Evolutionary conservation across 2,888 invertebrate species (phyloP), one percentile per base, ranked within the genome.

Genomic region (Lapara coniferarum): DNA sequence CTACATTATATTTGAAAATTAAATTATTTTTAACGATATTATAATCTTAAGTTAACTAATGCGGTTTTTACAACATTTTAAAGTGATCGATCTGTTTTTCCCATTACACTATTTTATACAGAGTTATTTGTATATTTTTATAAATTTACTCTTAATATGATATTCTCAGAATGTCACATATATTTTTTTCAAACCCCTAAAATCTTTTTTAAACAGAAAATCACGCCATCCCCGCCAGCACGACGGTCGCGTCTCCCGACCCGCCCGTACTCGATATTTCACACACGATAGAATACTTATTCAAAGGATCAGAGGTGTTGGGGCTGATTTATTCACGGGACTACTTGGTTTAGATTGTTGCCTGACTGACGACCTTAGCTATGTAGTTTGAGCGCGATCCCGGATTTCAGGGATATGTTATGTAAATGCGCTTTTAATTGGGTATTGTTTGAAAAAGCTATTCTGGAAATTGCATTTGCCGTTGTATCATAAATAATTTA

Each of bases 261-360:
- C 59, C 44, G 49, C 30, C 49, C 52, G 57, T 52, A 58, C 56
- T 92, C 90, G 88, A 92, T 92, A 92, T 91, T 91, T 90, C 86
- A 89, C 90, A 89, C 92, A 90, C 92, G 89, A 85, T 85, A 81
- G 83, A 82, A 85, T 85, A 91, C 89, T 92, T 92, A 92, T 91
- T 92, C 90, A 91, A 89, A 85, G 91, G 91, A 91, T 92, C 91
- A 89, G 89, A 90, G 89, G 88, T 89, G 87, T 85, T 86, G 82
- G 78, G 77, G 77, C 81, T 90, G 91, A 92, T 90, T 91, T 92
- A 92, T 92, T 89, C 89, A 86, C 81, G 85, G 86, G 81, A 79
- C 81, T 75, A 72, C 75, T 79, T 73, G 69, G 74, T 74, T 78
- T 77, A 79, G 81, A 81, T 83, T 80, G 81, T 81, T 55, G 53